Evolutionary conservation across 2,888 invertebrate species (phyloP).

Genomic region (Athetis lepigone): DNA sequence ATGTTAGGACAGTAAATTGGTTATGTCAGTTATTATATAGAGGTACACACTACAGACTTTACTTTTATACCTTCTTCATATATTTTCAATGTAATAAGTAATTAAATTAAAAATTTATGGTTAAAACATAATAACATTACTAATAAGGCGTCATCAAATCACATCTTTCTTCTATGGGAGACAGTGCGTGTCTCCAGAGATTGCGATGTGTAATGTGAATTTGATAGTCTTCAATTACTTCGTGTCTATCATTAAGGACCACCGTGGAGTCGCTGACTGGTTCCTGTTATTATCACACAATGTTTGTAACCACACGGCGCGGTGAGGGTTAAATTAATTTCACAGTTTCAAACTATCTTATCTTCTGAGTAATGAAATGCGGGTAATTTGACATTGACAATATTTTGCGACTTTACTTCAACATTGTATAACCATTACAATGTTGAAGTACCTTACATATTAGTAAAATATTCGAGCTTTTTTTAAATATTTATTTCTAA

Average conservation of each 20-base stretch:
- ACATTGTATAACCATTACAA: constrained; percentile 11
- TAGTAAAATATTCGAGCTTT: no score
- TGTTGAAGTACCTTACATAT: no score
- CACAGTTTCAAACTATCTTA: constrained; percentile 47
- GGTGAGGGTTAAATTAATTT: constrained; percentile 44
- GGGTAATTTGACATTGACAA: constrained; percentile 42
- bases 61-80: no score
- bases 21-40: constrained; percentile 12
- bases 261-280: constrained; percentile 47
- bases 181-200: constrained; percentile 28
- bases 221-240: constrained; percentile 61
- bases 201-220: constrained; percentile 61
- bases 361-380: constrained; percentile 49
- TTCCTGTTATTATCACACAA: constrained; percentile 41
- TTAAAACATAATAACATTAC: constrained; percentile 30
- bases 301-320: constrained; percentile 23
- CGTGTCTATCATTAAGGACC: constrained; percentile 59
- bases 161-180: constrained; percentile 43
- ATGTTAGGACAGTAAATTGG: constrained; percentile 52
- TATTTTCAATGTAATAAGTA: no score
- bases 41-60: no score
- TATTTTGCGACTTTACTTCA: constrained; percentile 6
- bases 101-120: not conserved
- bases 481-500: no score
- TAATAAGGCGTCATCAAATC: constrained; percentile 24